Conservation (phyloP, 2,888 invertebrate species). For the Toxonevra muliebris region DNA sequence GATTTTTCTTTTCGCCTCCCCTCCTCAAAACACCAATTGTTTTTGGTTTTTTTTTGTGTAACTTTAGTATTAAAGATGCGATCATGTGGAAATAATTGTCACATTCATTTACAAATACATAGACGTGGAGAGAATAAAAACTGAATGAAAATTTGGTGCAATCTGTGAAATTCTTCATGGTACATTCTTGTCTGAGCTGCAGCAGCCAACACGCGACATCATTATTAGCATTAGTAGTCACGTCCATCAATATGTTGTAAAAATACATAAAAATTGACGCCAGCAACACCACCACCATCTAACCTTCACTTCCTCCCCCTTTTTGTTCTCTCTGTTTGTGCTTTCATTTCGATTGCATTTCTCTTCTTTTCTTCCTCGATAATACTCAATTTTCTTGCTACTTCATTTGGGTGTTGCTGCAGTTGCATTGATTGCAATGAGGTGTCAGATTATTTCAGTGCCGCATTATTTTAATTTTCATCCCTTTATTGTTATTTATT, state of each 20-base stretch:
- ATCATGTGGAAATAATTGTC: conserved; percentile 7
- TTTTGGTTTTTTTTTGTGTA: background rate
- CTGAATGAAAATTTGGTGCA: background rate
- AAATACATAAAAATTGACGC: no score
- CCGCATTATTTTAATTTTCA: no score
- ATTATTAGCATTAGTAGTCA: conserved; percentile 9
- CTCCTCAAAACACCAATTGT: no score
- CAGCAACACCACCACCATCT: background rate
- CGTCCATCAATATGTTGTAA: background rate
- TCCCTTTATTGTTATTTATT: no score
- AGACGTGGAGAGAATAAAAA: background rate
- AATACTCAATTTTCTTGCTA: no score
- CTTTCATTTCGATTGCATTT: background rate
- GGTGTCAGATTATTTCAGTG: no score
- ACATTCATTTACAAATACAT: background rate
- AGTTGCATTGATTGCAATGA: no score
- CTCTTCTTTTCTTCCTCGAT: no score
- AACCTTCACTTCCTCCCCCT: background rate
- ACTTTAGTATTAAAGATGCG: background rate
- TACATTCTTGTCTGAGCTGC: background rate
- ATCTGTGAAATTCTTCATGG: background rate
- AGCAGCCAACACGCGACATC: conserved; percentile 7
- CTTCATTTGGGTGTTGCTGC: no score
- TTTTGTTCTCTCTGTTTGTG: no score
- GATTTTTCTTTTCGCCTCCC: no score